Percentiles rank a stretch among this genome's conserved stretches.
Conservation (phyloP, 2,888 invertebrate species). For the Hydrotaea diabolus region DNA sequence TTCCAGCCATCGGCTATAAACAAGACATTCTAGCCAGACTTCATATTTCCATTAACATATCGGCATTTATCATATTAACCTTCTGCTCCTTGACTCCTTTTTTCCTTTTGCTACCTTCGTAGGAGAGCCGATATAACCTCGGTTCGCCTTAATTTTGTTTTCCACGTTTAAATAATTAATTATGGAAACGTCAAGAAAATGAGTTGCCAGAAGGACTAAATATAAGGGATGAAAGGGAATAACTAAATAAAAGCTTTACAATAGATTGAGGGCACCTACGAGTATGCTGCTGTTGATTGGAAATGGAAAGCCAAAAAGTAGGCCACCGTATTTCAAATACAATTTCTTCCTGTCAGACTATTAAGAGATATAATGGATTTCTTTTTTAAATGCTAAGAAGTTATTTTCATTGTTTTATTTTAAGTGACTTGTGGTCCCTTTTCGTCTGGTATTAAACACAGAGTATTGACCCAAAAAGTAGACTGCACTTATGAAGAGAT, state of each 20-base stretch:
- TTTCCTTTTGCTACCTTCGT: background rate
- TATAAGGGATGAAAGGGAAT: background rate
- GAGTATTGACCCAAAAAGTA: no score
- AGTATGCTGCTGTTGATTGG: background rate
- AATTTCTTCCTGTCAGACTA: background rate
- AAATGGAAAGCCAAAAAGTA: background rate
- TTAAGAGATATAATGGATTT: no score
- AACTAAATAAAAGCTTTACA: background rate
- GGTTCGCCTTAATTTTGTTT: conserved; percentile 9
- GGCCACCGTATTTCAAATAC: background rate
- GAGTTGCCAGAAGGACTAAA: background rate
- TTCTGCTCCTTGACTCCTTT: background rate
- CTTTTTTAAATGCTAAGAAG: no score
- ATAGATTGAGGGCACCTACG: background rate
- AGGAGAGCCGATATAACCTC: background rate
- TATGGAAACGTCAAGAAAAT: background rate
- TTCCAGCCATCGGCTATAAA: background rate
- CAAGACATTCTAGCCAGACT: background rate
- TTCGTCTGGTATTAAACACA: no score
- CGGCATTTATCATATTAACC: conserved; percentile 21
- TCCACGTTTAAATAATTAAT: conserved; percentile 11
- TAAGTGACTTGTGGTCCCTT: no score
- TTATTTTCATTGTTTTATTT: no score
- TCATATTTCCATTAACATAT: background rate
- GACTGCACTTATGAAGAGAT: no score